These are phyloP conservation scores for Spinibarbus caldwelli DNA, from an alignment of 2,797 vertebrate species.

Conservation along the genomic window DNA sequence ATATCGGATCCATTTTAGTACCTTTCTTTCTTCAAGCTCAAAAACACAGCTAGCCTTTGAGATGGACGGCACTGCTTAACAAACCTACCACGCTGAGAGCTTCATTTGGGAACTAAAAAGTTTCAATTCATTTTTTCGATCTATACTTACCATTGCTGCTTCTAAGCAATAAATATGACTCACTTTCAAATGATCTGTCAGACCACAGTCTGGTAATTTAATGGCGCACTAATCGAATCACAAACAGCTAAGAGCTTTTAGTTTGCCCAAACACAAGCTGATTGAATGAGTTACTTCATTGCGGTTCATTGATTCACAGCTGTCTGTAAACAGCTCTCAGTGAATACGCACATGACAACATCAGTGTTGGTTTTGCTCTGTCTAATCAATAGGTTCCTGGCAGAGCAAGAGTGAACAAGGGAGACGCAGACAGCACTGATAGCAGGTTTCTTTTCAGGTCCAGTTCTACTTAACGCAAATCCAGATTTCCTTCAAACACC, in stretches of 20 bases:
- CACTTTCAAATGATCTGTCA: not conserved
- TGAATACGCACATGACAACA: not conserved
- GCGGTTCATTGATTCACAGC: not conserved
- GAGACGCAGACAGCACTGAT: not conserved
- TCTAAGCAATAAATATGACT: slow-evolving; percentile 6
- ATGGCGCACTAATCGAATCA: not conserved
- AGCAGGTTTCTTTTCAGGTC: not conserved
- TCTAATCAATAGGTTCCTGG: slow-evolving; percentile 15
- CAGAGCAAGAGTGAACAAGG: not conserved
- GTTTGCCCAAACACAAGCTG: not conserved
- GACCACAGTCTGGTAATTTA: not conserved
- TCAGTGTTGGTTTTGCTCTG: slow-evolving; percentile 12
- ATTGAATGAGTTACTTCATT: slow-evolving; percentile 14
- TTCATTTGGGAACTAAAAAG: slow-evolving; percentile 27
- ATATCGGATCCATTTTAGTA: not conserved
- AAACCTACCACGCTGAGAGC: not conserved
- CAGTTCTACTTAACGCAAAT: not conserved
- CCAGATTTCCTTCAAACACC: not conserved
- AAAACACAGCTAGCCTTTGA: not conserved
- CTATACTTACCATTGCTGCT: not conserved
- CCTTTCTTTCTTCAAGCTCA: not conserved
- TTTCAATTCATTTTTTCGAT: slow-evolving; percentile 26
- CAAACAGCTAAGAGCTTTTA: slow-evolving; percentile 28
- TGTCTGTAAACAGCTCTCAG: slow-evolving; percentile 30
- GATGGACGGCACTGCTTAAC: not conserved